Base-by-base conservation (phyloP, 1,140 invertebrate species). In the Drosophila parvula region DNA sequence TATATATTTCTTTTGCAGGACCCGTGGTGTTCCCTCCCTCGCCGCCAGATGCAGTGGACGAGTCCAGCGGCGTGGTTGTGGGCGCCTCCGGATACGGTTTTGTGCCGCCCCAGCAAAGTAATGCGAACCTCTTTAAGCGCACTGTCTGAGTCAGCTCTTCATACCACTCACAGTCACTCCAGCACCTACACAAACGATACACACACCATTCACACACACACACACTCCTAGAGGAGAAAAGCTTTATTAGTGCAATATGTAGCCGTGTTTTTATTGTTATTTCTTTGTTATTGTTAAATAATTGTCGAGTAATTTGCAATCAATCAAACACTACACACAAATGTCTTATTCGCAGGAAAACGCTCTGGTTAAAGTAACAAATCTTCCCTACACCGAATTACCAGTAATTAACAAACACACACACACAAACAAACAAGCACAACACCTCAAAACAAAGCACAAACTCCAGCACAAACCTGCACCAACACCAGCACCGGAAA, bases 11-110 rank as follows among this genome's bases (percentile, higher is more conserved):
- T 0, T 22, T 73, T 63, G 44, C 83, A 92, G 91, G 91, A 51
- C 91, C 91, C 64, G 91, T 92, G 28, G 89, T 92, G 8, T 92
- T 92, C 80, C 91, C 91, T 30, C 88, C 81, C 48, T 91, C 91
- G 14, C 91, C 91, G 6, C 83, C 89, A 74, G 90, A 91, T 68
- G 88, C 80, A 68, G 75, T 90, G 61, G 85, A 90, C 51, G 91
- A 92, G 71, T 90, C 80, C 16, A 92, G 91, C 73, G 91, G 91
- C 32, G 91, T 92, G 44, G 78, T 92, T 59, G 90, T 92, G 51
- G 91, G 91, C n/a, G 91, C 91, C 68, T 92, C 91, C 27, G 91
- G 91, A 47, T 92, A 89, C 53, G 91, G 91, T 22, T 92, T 92
- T 74, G 91, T 92, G 73, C 91, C 91, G 40, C 91, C 91, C 61